A percentile compares a stretch with the other conserved stretches of the same genome.
Conservation (phyloP, 1,140 invertebrate species). For the Drosophila burlai region DNA sequence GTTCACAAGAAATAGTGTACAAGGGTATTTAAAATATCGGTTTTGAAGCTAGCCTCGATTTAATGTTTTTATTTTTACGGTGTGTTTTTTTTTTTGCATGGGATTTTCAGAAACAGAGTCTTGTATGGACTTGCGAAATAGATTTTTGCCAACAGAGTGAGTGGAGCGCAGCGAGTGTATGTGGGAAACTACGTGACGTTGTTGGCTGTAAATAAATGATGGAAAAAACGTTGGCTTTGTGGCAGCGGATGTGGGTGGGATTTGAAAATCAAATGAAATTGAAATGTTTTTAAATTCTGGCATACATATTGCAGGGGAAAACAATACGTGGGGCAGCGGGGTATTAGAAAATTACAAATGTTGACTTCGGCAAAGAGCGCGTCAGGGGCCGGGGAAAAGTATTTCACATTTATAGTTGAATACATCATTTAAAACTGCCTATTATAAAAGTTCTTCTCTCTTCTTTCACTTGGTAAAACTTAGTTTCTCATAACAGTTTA, state of each 20-base stretch:
- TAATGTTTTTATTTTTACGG: constrained; percentile 7
- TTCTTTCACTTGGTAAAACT: neutral
- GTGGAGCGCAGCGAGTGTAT: constrained; percentile 7
- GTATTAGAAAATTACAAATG: neutral
- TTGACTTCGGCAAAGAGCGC: constrained; percentile 10
- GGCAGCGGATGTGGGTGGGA: constrained; percentile 38
- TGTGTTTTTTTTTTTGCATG: neutral
- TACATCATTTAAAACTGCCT: neutral
- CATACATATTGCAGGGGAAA: constrained; percentile 29
- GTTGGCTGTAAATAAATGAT: constrained; percentile 57
- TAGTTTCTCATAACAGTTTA: constrained; percentile 5
- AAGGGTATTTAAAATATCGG: neutral
- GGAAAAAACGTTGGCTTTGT: constrained; percentile 15
- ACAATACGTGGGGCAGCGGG: neutral
- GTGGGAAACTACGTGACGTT: constrained; percentile 42
- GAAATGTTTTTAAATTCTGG: constrained; percentile 47
- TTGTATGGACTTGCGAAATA: constrained; percentile 37
- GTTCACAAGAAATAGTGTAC: neutral
- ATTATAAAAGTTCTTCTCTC: neutral
- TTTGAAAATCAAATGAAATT: constrained; percentile 53
- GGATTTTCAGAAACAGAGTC: constrained; percentile 16
- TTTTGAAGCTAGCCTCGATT: neutral
- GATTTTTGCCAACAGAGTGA: constrained; percentile 45
- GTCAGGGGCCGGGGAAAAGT: neutral
- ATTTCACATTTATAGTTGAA: neutral